These are phyloP conservation scores for Timandra comae DNA, from an alignment of 2,888 invertebrate species.

Conservation along the genomic window DNA sequence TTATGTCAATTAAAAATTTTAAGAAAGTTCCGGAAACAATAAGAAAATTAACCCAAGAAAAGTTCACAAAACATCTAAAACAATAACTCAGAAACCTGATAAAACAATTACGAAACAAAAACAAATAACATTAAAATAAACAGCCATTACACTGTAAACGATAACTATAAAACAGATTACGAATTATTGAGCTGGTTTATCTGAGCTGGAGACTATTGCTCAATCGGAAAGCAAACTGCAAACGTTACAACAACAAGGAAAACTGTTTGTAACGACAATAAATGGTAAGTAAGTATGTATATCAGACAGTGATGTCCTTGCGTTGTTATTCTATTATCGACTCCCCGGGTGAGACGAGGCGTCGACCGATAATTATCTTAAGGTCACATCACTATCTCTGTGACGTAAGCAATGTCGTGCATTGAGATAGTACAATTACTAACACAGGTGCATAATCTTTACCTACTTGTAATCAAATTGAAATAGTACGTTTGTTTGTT, in stretches of 20 bases:
- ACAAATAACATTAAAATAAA: background rate
- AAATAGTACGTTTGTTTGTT: background rate
- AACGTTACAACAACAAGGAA: slow-evolving; percentile 11
- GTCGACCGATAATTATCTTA: slow-evolving; percentile 73
- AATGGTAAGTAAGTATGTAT: slow-evolving; percentile 10
- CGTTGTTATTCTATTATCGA: slow-evolving; percentile 52
- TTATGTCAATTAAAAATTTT: too few species aligned
- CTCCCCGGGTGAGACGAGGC: slow-evolving; percentile 49
- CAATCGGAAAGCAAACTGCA: background rate
- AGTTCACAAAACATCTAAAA: too few species aligned
- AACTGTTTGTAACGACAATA: slow-evolving; percentile 15
- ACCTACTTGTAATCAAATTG: background rate
- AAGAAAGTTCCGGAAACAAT: too few species aligned
- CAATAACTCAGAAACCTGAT: too few species aligned
- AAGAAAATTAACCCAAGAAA: too few species aligned
- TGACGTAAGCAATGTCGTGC: slow-evolving; percentile 54
- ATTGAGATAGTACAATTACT: slow-evolving; percentile 35
- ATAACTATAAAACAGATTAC: background rate
- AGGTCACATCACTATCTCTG: slow-evolving; percentile 65
- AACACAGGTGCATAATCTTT: slow-evolving; percentile 35
- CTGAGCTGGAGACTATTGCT: background rate
- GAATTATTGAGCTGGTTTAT: background rate
- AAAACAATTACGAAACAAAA: too few species aligned
- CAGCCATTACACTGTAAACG: background rate
- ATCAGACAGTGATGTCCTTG: slow-evolving; percentile 55